Base-by-base conservation (phyloP, 2,113 vertebrate genomes). In the Machaerirhynchus nigripectus region DNA sequence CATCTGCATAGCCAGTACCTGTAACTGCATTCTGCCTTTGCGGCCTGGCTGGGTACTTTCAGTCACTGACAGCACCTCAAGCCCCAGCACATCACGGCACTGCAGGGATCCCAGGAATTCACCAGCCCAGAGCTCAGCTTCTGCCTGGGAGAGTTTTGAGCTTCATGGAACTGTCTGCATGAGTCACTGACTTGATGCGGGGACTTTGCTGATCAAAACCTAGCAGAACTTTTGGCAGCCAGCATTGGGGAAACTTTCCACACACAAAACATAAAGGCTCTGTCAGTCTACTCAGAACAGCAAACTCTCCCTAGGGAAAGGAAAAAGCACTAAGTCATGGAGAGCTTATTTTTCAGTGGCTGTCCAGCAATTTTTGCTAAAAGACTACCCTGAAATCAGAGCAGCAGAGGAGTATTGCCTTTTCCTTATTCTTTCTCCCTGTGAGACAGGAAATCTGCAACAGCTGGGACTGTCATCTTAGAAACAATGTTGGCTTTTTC, bases 1-100 rank as follows among this genome's bases (percentile, higher is more conserved):
- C 2, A 39, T n/a, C 39, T 64, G 33, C 49, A 35, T 0, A 69
- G 50, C 16, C 49, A 67, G 27, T 19, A 67, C 7, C 7, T 44
- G 21, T 23, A 59, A n/a, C 15, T 21, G 42, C 24, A 26, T 55
- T 74, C 27, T 77, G n/a, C 46, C 28, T 67, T 50, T 37, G 52
- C 57, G 71, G n/a, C 18, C 16, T 5, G 30, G 16, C 22, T 44
- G n/a, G 30, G 30, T n/a, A 23, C 20, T n/a, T 47, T 4, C n/a
- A 57, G 47, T 19, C 20, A 30, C 52, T 20, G 26, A 19, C 10
- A 39, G 71, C 59, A 63, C 42, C 33, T 26, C 2, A 2, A 39
- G 42, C 19, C 8, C 10, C 65, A 61, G 33, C 2, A 2, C 2
- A 0, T 10, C 47, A 35, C 0, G 0, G 28, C 7, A 0, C 2